phyloP scores from a whole-genome alignment of 1,140 invertebrate species.

The Samia ricini region DNA sequence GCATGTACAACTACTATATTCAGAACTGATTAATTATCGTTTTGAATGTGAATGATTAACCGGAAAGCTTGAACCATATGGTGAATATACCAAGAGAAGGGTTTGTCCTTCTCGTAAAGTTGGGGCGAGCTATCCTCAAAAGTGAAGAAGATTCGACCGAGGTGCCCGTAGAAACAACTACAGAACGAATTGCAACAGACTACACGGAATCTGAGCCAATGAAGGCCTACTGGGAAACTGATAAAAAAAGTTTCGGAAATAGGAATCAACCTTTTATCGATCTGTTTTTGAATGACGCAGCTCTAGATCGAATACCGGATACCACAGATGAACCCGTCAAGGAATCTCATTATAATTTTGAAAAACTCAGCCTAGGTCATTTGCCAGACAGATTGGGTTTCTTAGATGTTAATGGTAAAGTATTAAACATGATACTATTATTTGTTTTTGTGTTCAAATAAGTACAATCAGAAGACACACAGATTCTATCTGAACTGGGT shows the following conservation, averaged over 20 bases:
- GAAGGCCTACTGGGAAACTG: conserved; percentile 68
- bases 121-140: conserved; percentile 40
- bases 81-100: conserved; percentile 67
- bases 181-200: conserved; percentile 22
- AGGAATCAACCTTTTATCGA: conserved; percentile 61
- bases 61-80: conserved; percentile 57
- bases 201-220: conserved; percentile 55
- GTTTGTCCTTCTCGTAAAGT: conserved; percentile 65
- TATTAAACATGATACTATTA: conserved; percentile 37
- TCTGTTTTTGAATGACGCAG: conserved; percentile 49
- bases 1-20: conserved; percentile 62
- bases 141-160: conserved; percentile 41
- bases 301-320: conserved; percentile 64
- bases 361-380: conserved; percentile 45
- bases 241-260: conserved; percentile 47
- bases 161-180: conserved; percentile 26
- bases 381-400: conserved; percentile 41
- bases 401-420: conserved; percentile 59
- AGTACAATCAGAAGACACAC: conserved; percentile 57
- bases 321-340: conserved; percentile 52
- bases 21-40: conserved; percentile 51
- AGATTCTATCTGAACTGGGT: conserved; percentile 57
- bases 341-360: conserved; percentile 69
- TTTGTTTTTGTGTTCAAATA: conserved; percentile 33
- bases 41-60: conserved; percentile 55